Evolutionary conservation across 2,797 vertebrate genomes (phyloP).

Genomic region (Lagocephalus sceleratus): DNA sequence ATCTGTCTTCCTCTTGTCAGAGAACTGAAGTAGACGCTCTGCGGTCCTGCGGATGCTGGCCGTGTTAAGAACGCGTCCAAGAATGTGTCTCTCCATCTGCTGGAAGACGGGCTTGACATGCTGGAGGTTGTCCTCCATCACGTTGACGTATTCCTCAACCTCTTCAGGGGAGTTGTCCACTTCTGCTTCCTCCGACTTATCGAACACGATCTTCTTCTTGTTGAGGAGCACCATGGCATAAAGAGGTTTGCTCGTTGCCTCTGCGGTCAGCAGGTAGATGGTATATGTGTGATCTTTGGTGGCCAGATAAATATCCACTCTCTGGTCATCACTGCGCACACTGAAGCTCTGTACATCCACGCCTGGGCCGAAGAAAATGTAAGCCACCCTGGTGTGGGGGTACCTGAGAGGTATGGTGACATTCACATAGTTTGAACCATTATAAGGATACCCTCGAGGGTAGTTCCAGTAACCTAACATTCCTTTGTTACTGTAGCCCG

Average conservation of each 20-base stretch:
- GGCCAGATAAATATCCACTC: slow-evolving; percentile 85
- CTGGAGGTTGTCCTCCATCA: slow-evolving; percentile 88
- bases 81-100: slow-evolving; percentile 90
- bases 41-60: slow-evolving; percentile 88
- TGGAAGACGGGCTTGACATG: slow-evolving; percentile 94
- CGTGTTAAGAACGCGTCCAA: slow-evolving; percentile 86
- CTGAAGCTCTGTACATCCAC: slow-evolving; percentile 89
- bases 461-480: slow-evolving; percentile 83
- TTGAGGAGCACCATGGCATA: slow-evolving; percentile 88
- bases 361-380: slow-evolving; percentile 90
- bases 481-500: slow-evolving; percentile 85
- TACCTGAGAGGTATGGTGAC: slow-evolving; percentile 86
- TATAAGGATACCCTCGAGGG: slow-evolving; percentile 89
- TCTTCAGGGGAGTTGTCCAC: slow-evolving; percentile 71
- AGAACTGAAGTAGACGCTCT: slow-evolving; percentile 87
- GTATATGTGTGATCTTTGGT: slow-evolving; percentile 85
- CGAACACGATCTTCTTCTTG: slow-evolving; percentile 87
- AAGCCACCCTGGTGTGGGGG: slow-evolving; percentile 85
- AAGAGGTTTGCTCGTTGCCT: slow-evolving; percentile 78
- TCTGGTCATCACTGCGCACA: slow-evolving; percentile 82
- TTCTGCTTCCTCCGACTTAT: slow-evolving; percentile 68
- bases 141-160: slow-evolving; percentile 82
- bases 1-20: slow-evolving; percentile 88
- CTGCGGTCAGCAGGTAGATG: slow-evolving; percentile 84
- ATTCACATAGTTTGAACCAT: slow-evolving; percentile 94